Evolutionary conservation across 2,888 invertebrate species (phyloP), one percentile per base, ranked within the genome.

Genomic region (Cancer borealis): DNA sequence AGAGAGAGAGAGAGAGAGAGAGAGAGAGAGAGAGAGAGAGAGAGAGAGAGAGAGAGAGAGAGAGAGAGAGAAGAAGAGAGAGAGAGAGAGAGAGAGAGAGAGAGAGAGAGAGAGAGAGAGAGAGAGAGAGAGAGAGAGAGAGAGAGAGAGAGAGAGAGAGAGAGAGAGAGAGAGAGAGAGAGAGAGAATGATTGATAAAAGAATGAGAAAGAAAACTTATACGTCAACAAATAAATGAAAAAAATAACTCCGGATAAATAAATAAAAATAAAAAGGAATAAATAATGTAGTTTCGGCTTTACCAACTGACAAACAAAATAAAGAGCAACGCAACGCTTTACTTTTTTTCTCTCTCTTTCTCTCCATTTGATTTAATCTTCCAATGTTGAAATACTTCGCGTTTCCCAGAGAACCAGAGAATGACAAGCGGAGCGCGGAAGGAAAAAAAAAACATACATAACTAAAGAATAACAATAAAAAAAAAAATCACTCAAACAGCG

Each of bases 21-120:
- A 45, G 45, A 26, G 87, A 39, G 45, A 45, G 6, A 87, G 30
- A 39, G 45, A 21, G 30, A 87, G 30, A 87, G 84, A 84, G 39
- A 84, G 39, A 84, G 39, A 84, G 39, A 84, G 84, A 84, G 26
- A 84, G 39, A 30, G 84, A 84, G 39, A 84, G 84, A 88, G 45
- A 46, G 46, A n/a, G 17, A 79, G 79, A 26, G 79, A 47, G 26
- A 39, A 84, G 87, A 89, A 45, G 47, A 73, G 45, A 8, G 89
- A 26, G 93, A 91, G 54, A 79, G 79, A 49, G 12, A 49, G 89
- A 39, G n/a, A 73, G 26, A 91, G 91, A 49, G 26, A 14, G 60
- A 46, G 26, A 39, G 47, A 66, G 91, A 73, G 91, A 30, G 39
- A 39, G 39, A 73, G 73, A 91, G 73, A 73, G 73, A 66, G 39